Evolutionary conservation across 2,888 invertebrate genomes (phyloP).

Genomic region (Ferdinandea cuprea): DNA sequence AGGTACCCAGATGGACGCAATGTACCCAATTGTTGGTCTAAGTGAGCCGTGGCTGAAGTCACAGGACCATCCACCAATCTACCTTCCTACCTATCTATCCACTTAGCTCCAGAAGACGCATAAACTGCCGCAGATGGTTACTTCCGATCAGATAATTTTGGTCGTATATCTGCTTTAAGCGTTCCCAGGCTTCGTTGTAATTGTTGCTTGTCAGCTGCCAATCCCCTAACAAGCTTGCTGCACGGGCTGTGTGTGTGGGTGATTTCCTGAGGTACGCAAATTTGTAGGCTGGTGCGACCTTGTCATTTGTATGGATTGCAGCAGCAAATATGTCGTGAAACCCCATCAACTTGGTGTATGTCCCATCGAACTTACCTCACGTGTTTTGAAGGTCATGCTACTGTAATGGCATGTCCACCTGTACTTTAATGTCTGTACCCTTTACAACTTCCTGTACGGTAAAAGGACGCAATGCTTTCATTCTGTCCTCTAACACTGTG

Average conservation of each 20-base stretch:
- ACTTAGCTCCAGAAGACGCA: not conserved
- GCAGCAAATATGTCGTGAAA: not conserved
- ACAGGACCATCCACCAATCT: too few species aligned
- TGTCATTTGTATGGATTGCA: not conserved
- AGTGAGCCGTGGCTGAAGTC: too few species aligned
- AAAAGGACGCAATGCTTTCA: not conserved
- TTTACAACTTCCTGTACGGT: too few species aligned
- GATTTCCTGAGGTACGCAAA: constrained; percentile 32
- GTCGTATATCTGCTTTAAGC: not conserved
- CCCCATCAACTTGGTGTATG: constrained; percentile 9
- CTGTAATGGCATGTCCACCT: constrained; percentile 20
- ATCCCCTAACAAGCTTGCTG: constrained; percentile 17
- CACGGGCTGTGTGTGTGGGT: not conserved
- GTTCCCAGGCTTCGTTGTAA: not conserved
- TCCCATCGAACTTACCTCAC: constrained; percentile 46
- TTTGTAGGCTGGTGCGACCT: constrained; percentile 21
- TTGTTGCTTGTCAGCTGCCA: constrained; percentile 28
- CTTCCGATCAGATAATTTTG: not conserved
- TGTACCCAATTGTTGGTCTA: too few species aligned
- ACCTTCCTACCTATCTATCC: too few species aligned
- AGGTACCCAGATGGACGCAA: too few species aligned
- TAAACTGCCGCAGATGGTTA: not conserved
- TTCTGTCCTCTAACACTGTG: not conserved
- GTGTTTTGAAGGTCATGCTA: constrained; percentile 6
- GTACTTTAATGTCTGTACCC: constrained; percentile 4